These are phyloP conservation scores for Trichopria drosophilae DNA, from an alignment of 2,888 invertebrate species.

Conservation along the genomic window DNA sequence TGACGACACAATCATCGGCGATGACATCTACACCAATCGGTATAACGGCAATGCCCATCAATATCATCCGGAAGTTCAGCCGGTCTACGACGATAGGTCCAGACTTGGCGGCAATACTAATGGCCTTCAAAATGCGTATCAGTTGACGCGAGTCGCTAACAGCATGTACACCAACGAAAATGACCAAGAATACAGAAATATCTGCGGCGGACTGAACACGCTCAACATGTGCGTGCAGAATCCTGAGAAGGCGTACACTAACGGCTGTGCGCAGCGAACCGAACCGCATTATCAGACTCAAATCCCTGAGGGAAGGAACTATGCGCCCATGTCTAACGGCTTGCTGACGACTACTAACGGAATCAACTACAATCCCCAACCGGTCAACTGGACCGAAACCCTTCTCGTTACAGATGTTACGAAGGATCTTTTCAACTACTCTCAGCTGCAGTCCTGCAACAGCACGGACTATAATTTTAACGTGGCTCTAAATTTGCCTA, in stretches of 20 bases:
- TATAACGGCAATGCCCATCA: conserved; percentile 44
- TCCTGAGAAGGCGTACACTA: conserved; percentile 41
- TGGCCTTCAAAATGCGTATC: conserved; percentile 25
- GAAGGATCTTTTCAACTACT: conserved; percentile 48
- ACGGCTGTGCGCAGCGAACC: conserved; percentile 35
- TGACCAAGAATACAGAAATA: conserved; percentile 44
- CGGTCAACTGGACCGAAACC: conserved; percentile 44
- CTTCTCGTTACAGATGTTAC: conserved; percentile 37
- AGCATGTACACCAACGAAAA: conserved; percentile 37
- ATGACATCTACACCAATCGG: conserved; percentile 43
- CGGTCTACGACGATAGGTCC: conserved; percentile 25
- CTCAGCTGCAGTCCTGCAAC: conserved; percentile 35
- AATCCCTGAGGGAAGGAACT: too few relatives aligned
- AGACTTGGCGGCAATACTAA: conserved; percentile 24
- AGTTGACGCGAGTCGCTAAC: conserved; percentile 28
- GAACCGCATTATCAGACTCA: conserved; percentile 30
- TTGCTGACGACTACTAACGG: conserved; percentile 40
- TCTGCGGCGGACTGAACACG: conserved; percentile 45
- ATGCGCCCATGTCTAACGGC: conserved; percentile 42
- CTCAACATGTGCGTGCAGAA: conserved; percentile 39
- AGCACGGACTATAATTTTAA: conserved; percentile 52
- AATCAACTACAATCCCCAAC: conserved; percentile 37
- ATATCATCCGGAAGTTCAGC: conserved; percentile 29
- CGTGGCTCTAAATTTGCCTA: conserved; percentile 36
- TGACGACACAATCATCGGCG: conserved; percentile 60